Evolutionary conservation across 2,113 vertebrate species (phyloP).

Genomic region (Sander vitreus): DNA sequence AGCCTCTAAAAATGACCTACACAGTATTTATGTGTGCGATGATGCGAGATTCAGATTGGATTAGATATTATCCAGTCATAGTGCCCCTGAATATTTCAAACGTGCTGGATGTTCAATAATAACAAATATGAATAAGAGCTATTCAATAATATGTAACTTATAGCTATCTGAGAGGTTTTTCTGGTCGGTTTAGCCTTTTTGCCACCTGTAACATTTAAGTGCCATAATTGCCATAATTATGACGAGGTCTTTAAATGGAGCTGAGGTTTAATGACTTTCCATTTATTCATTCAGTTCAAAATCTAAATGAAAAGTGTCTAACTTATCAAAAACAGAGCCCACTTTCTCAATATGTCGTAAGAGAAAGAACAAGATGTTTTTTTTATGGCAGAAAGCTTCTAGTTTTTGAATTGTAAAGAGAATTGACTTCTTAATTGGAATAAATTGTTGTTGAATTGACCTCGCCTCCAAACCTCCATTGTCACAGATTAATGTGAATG

Average conservation of each 20-base stretch:
- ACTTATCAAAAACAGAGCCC: background rate
- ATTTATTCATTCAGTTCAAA: conserved; percentile 3
- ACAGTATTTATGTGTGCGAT: background rate
- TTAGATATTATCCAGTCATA: background rate
- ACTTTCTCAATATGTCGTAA: background rate
- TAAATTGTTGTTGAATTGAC: conserved; percentile 24
- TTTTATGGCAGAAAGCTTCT: background rate
- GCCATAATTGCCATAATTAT: conserved; percentile 28
- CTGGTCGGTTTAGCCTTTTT: conserved; percentile 4
- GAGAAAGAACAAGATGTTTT: background rate
- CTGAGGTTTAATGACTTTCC: conserved; percentile 1
- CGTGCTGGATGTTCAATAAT: background rate
- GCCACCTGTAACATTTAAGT: background rate
- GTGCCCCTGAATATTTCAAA: background rate
- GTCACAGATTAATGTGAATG: conserved; percentile 42
- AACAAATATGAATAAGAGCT: background rate
- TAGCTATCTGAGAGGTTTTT: background rate
- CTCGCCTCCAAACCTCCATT: conserved; percentile 15
- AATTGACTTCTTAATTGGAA: conserved; percentile 32
- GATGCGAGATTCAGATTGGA: background rate
- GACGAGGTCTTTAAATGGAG: background rate
- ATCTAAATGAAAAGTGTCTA: conserved; percentile 1
- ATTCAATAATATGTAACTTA: background rate
- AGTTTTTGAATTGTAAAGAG: background rate
- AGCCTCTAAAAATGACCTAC: background rate